Evolutionary conservation across 2,888 invertebrate genomes (phyloP), one percentile per base, ranked within the genome.

Genomic region (Panopea generosa): DNA sequence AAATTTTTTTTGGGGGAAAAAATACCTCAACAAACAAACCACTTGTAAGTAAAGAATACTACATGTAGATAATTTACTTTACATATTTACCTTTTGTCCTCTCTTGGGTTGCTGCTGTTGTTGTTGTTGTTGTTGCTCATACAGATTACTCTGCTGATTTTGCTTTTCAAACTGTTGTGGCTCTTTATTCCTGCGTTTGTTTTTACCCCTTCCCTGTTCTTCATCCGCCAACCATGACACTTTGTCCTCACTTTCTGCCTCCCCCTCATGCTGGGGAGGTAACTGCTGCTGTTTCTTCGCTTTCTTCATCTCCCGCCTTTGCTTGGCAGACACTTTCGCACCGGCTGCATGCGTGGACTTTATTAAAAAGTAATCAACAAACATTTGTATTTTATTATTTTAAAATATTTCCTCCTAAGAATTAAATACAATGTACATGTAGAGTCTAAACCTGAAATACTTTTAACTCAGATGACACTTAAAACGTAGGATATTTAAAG

Each of bases 241-340:
- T 45, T 57, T 71, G 7, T 76, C 91, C 87, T 86, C 93, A 91
- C n/a, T n/a, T n/a, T n/a, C n/a, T n/a, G 81, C 93, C 89, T 80
- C 94, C 92, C 85, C 90, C 76, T 56, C 62, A 26, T 49, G 90
- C 77, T 50, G 59, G 24, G 33, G 57, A 55, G 59, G 62, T 38
- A 43, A 52, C 47, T 49, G 60, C 24, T 68, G 59, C 45, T 63
- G 60, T 61, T 86, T 88, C 66, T 84, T 86, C 24, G 83, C 83
- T 71, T 89, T 89, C 84, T 89, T 87, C 88, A 86, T 85, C 83
- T 88, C 87, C 49, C 89, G 67, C 87, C 90, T 86, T 69, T 90
- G 90, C 78, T 90, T 94, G 87, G 89, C 92, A 55, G 90, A 87
- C 20, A 91, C 27, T 62, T 82, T 86, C 1, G 71, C 59, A 2